Evolutionary conservation across 2,888 invertebrate species (phyloP).

Genomic region (Aproaerema taeniolella): DNA sequence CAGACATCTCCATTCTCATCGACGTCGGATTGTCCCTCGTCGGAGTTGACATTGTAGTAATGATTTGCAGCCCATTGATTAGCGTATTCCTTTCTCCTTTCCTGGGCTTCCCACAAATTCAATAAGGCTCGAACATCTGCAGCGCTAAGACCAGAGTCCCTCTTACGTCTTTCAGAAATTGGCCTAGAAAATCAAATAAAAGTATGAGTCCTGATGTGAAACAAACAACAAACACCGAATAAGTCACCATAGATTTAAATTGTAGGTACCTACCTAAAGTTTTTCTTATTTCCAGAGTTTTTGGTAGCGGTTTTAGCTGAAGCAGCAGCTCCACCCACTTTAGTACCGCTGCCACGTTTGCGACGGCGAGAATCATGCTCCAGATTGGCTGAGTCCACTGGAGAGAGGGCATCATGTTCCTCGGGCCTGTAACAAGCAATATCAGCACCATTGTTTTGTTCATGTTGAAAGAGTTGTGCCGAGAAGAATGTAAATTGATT

Average conservation of each 20-base stretch:
- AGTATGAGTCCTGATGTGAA: background rate
- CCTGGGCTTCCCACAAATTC: slow-evolving; percentile 79
- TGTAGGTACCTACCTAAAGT: slow-evolving; percentile 50
- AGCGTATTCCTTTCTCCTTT: slow-evolving; percentile 68
- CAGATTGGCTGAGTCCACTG: slow-evolving; percentile 47
- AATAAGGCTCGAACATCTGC: slow-evolving; percentile 79
- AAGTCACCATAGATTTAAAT: background rate
- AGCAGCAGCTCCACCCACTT: slow-evolving; percentile 65
- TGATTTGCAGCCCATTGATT: slow-evolving; percentile 61
- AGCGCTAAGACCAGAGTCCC: slow-evolving; percentile 78
- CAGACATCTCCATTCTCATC: slow-evolving; percentile 76
- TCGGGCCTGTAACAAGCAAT: slow-evolving; percentile 40
- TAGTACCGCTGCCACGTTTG: slow-evolving; percentile 64
- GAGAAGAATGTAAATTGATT: background rate
- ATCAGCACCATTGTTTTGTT: background rate
- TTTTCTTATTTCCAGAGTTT: slow-evolving; percentile 67
- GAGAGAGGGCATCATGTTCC: slow-evolving; percentile 47
- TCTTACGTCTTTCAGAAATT: slow-evolving; percentile 73
- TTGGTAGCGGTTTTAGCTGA: slow-evolving; percentile 67
- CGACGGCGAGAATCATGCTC: slow-evolving; percentile 54
- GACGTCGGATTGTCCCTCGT: slow-evolving; percentile 70
- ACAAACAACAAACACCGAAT: no score
- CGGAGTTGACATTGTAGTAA: slow-evolving; percentile 58
- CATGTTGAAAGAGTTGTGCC: no score
- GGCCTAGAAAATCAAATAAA: slow-evolving; percentile 38